Evolutionary conservation across 1,140 invertebrate species (phyloP).

Genomic region (Dinoponera quadriceps): DNA sequence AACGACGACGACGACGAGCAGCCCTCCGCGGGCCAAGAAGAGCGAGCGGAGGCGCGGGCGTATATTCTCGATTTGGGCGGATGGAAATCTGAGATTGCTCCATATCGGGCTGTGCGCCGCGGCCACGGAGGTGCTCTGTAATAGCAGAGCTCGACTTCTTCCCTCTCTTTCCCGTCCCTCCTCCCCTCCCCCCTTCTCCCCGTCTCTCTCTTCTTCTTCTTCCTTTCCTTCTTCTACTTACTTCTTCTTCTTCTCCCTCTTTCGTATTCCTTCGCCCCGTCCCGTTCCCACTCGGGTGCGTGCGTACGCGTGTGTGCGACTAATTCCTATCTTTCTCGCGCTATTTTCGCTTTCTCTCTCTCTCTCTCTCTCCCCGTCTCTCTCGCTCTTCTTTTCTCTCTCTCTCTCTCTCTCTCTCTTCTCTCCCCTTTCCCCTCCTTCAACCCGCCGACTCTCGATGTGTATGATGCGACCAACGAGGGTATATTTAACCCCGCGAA

Average conservation of each 20-base stretch:
- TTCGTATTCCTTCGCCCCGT: slow-evolving; percentile 28
- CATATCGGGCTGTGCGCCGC: slow-evolving; percentile 83
- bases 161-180: slow-evolving; percentile 42
- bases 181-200: slow-evolving; percentile 20
- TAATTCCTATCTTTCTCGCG: slow-evolving; percentile 15
- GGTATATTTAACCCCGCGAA: slow-evolving; percentile 83
- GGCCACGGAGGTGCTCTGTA: slow-evolving; percentile 72
- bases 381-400: slow-evolving; percentile 22
- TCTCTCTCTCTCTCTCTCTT: slow-evolving; percentile 57
- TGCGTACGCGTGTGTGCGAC: background rate
- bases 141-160: slow-evolving; percentile 67
- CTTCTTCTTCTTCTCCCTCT: slow-evolving; percentile 31
- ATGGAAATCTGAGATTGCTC: slow-evolving; percentile 86
- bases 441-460: slow-evolving; percentile 48
- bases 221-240: slow-evolving; percentile 18
- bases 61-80: slow-evolving; percentile 86
- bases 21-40: slow-evolving; percentile 59
- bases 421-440: slow-evolving; percentile 29
- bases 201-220: slow-evolving; percentile 5
- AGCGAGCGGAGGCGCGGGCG: slow-evolving; percentile 81
- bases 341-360: slow-evolving; percentile 5
- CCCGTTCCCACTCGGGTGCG: background rate
- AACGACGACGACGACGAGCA: slow-evolving; percentile 40
- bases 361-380: slow-evolving; percentile 48
- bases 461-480: slow-evolving; percentile 75